These are phyloP conservation scores for Hyperopisus bebe DNA, from an alignment of 2,113 vertebrate genomes.

Conservation along the genomic window DNA sequence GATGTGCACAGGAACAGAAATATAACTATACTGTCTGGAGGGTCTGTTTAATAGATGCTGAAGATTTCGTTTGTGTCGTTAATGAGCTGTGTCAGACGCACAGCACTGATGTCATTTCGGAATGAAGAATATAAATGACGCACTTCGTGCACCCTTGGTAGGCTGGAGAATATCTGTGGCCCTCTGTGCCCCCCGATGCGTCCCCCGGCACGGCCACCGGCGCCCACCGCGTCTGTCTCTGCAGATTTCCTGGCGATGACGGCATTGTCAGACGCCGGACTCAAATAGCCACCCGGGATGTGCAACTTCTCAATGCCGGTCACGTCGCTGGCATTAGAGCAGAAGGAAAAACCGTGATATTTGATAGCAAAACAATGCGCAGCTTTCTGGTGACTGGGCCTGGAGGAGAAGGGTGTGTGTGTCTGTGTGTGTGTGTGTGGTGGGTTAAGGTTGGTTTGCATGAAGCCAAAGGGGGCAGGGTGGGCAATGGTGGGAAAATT, in stretches of 20 bases:
- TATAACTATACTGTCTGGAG: not conserved
- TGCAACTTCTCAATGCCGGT: not conserved
- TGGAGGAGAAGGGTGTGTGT: not conserved
- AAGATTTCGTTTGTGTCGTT: not conserved
- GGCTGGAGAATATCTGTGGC: not conserved
- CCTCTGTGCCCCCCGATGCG: not conserved
- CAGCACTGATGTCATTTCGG: not conserved
- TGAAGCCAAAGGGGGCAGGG: not conserved
- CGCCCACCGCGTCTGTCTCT: not conserved
- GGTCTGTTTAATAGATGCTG: not conserved
- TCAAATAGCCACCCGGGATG: not conserved
- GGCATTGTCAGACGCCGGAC: not conserved
- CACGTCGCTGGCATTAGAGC: not conserved
- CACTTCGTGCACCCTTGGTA: not conserved
- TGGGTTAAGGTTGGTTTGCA: not conserved
- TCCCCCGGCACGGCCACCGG: not conserved
- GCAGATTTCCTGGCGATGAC: not conserved
- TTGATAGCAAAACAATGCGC: constrained; percentile 11
- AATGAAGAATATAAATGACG: not conserved
- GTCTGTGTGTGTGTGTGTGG: not conserved
- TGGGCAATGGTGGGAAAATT: not conserved
- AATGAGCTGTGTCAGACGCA: not conserved
- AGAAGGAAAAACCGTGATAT: not conserved
- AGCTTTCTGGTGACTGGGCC: constrained; percentile 15
- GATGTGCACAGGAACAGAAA: not conserved